These are phyloP conservation scores for Silurus asotus DNA, from an alignment of 2,113 vertebrate genomes.

Conservation along the genomic window DNA sequence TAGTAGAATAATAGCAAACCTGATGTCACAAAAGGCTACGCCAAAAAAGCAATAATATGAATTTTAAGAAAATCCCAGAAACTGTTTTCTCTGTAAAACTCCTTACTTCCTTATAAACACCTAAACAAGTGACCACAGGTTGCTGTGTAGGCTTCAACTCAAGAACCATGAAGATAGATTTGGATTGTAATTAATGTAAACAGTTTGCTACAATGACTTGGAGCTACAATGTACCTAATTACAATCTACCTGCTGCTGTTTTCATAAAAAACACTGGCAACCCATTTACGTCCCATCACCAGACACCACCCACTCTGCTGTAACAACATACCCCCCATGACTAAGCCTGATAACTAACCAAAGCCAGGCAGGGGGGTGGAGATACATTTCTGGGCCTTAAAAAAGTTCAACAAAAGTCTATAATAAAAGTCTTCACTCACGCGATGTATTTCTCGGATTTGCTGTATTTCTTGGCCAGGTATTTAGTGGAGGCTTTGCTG, in stretches of 20 bases:
- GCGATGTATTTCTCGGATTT: conserved; percentile 96
- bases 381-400: not conserved
- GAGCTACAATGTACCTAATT: no score
- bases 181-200: no score
- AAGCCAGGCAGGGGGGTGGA: not conserved
- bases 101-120: no score
- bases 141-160: no score
- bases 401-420: not conserved
- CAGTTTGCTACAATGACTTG: no score
- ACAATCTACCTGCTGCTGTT: not conserved
- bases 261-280: not conserved
- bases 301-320: not conserved
- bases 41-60: no score
- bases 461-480: conserved; percentile 98
- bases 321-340: not conserved
- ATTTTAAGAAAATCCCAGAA: no score
- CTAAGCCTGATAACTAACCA: not conserved
- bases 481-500: conserved; percentile 97
- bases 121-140: no score
- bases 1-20: not conserved
- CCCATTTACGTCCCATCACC: not conserved
- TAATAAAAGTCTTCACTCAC: conserved; percentile 67
- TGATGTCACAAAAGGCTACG: not conserved
- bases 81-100: no score
- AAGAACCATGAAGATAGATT: no score